Evolutionary conservation across 2,113 vertebrate genomes (phyloP).

Genomic region (Paracanthobrama guichenoti): DNA sequence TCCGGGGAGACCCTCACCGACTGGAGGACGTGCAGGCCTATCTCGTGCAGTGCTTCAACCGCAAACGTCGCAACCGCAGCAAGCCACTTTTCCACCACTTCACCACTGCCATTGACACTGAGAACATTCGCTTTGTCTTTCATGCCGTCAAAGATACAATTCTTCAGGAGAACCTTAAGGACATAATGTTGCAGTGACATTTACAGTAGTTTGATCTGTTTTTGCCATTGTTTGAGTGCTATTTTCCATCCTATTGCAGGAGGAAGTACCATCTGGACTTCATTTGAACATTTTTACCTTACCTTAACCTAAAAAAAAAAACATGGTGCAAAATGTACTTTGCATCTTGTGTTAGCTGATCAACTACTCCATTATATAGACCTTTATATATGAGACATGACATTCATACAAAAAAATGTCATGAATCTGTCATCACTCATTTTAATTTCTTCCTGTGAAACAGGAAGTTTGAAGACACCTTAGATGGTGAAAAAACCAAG

Average conservation of each 20-base stretch:
- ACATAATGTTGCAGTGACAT: conserved; percentile 97
- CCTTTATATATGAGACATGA: background rate
- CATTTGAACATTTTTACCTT: background rate
- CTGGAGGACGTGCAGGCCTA: conserved; percentile 92
- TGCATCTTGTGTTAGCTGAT: background rate
- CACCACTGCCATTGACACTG: conserved; percentile 96
- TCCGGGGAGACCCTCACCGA: conserved; percentile 84
- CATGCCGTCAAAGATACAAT: conserved; percentile 97
- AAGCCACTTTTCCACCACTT: conserved; percentile 96
- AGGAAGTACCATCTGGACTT: background rate
- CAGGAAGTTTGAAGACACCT: background rate
- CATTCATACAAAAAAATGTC: background rate
- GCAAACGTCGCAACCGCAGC: conserved; percentile 88
- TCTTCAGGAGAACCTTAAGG: conserved; percentile 95
- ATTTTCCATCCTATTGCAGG: background rate
- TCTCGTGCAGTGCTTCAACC: conserved; percentile 91
- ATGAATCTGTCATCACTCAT: conserved; percentile 10
- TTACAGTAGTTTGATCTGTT: background rate
- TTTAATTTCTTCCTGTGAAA: conserved; percentile 24
- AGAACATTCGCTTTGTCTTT: conserved; percentile 97
- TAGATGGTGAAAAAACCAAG: background rate
- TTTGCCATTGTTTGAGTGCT: conserved; percentile 4
- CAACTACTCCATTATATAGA: background rate
- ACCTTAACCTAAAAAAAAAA: too few species aligned
- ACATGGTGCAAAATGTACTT: background rate